Percentiles rank a stretch among this genome's conserved stretches.
phyloP scores from a whole-genome alignment of 2,113 vertebrate genomes.

The Speoplatyrhinus poulsoni region DNA sequence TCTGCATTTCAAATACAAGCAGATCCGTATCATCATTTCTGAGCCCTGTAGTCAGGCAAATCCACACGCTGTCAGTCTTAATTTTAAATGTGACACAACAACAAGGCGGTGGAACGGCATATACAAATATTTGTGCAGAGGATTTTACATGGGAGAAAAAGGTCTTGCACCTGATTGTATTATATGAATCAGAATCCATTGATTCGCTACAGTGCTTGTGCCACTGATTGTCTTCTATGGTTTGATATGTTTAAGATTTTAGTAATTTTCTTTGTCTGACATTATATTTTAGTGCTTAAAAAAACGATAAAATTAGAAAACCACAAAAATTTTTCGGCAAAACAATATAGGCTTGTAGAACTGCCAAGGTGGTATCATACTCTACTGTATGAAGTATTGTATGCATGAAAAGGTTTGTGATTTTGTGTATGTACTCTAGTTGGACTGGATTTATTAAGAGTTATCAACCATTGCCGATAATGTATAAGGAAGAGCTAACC shows the following conservation, averaged over 20 bases:
- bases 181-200: constrained; percentile 31
- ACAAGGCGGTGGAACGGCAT: constrained; percentile 21
- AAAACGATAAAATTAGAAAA: constrained; percentile 3
- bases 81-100: constrained; percentile 28
- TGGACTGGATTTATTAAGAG: no score
- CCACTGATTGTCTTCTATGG: constrained; percentile 13
- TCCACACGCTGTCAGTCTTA: constrained; percentile 33
- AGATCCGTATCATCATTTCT: constrained; percentile 11
- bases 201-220: constrained; percentile 8
- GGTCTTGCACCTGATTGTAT: constrained; percentile 25
- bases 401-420: no score
- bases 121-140: constrained; percentile 25
- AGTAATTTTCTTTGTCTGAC: neutral
- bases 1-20: constrained; percentile 2
- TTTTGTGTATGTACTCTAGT: no score
- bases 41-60: neutral
- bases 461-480: no score
- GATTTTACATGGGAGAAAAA: constrained; percentile 4
- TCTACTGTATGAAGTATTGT: no score
- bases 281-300: constrained; percentile 5
- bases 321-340: no score
- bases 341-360: no score
- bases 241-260: constrained; percentile 3
- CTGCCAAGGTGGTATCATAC: no score
- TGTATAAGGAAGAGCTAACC: no score